Percentiles rank a stretch among this genome's conserved stretches.
phyloP scores from a whole-genome alignment of 2,888 invertebrate species.

The Hermaeophaga mercurialis region DNA sequence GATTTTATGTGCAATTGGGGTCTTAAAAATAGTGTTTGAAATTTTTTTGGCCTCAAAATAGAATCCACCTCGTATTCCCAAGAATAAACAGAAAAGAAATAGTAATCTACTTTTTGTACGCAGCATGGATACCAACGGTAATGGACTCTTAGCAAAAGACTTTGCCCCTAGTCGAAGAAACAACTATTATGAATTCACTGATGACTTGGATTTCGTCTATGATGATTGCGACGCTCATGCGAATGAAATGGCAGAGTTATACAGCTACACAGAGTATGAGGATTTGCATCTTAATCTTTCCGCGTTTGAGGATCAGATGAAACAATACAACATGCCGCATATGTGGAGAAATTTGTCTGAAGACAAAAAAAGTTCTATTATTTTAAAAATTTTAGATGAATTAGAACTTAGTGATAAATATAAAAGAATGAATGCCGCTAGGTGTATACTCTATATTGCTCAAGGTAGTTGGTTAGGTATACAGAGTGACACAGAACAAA shows the following conservation, averaged over 20 bases:
- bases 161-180: constrained; percentile 64
- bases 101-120: constrained; percentile 26
- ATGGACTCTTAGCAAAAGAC: constrained; percentile 65
- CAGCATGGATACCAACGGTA: constrained; percentile 61
- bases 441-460: constrained; percentile 92
- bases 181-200: constrained; percentile 53
- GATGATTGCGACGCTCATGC: constrained; percentile 87
- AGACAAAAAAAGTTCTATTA: constrained; percentile 72
- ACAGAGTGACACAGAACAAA: constrained; percentile 89
- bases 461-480: constrained; percentile 96
- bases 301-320: constrained; percentile 92
- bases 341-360: constrained; percentile 81
- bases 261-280: constrained; percentile 96
- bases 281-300: constrained; percentile 90
- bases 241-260: constrained; percentile 96
- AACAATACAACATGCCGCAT: constrained; percentile 77
- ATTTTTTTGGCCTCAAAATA: constrained; percentile 1
- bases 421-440: constrained; percentile 85
- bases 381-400: constrained; percentile 88
- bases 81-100: neutral
- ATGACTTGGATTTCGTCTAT: constrained; percentile 90
- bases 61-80: constrained; percentile 11
- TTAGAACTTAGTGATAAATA: constrained; percentile 86
- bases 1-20: too few relatives aligned
- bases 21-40: neutral